A percentile compares a stretch with the other conserved stretches of the same genome.
These are phyloP conservation scores for Platyscapa corneri DNA, from an alignment of 1,140 invertebrate genomes.

Conservation along the genomic window DNA sequence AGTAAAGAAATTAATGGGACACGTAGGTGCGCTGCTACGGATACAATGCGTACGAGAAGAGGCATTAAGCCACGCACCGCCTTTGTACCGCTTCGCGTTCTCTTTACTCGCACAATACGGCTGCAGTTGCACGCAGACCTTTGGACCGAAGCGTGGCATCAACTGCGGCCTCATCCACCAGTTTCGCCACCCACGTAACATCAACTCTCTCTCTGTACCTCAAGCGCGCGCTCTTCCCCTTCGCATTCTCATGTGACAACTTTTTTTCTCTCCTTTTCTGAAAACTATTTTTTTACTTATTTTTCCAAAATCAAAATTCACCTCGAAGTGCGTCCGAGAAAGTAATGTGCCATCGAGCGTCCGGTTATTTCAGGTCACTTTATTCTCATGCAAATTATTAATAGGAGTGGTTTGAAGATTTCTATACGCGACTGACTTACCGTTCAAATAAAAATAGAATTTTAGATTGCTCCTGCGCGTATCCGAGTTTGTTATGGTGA, in stretches of 20 bases:
- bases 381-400: slow-evolving; percentile 9
- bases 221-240: neutral
- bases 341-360: too few relatives aligned
- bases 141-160: slow-evolving; percentile 34
- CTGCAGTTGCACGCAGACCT: neutral
- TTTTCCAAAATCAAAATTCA: neutral
- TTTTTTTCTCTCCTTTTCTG: neutral
- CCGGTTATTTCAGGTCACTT: neutral
- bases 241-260: too few relatives aligned
- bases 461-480: neutral
- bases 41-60: slow-evolving; percentile 38
- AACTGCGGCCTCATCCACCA: slow-evolving; percentile 65
- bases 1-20: slow-evolving; percentile 44
- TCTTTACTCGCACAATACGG: neutral
- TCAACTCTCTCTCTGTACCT: neutral
- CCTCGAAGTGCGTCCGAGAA: neutral
- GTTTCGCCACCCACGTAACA: slow-evolving; percentile 64
- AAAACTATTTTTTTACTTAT: neutral
- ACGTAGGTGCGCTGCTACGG: slow-evolving; percentile 28
- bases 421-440: neutral
- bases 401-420: neutral
- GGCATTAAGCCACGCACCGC: slow-evolving; percentile 46
- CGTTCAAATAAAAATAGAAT: neutral
- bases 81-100: neutral
- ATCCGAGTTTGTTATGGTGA: neutral